Base-by-base conservation (phyloP, 2,113 vertebrate species). In the Antechinus stuartii region DNA sequence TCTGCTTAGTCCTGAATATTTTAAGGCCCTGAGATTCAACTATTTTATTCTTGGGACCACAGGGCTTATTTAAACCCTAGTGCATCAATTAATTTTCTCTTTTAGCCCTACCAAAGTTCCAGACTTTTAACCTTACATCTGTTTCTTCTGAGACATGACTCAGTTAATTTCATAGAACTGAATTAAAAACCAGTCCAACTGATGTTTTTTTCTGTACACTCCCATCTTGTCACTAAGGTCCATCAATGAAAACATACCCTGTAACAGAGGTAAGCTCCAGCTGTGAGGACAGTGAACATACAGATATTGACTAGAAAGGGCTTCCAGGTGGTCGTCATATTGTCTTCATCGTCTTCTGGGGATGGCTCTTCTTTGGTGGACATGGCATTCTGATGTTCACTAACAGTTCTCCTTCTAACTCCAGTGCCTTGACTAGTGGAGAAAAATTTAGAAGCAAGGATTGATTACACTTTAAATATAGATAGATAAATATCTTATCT, bases 1-100 rank as follows among this genome's bases (percentile, higher is more conserved):
- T 98, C 98, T 98, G 98, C 98, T 99, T 98, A 98, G 98, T 99
- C 99, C 99, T 99, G 99, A 99, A 99, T 99, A 99, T 98, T 98
- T 98, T 98, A 98, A 99, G 99, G 99, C 99, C 99, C 99, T 99
- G 99, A 99, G 99, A 99, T 98, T 99, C 98, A 98, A 98, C 98
- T 98, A 98, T 97, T 98, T 98, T 98, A 96, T 99, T 97, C 98
- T 97, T 99, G 98, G 99, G 98, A 98, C 98, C 98, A 98, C 97
- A 98, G 99, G 99, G 98, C 98, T 98, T 96, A 97, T 97, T 93
- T 92, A 98, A 98, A 98, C 98, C 98, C 98, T 98, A 98, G 98
- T 96, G 98, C 98, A 98, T 96, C 97, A 95, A 97, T 61, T 92
- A 91, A 35, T 97, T 97, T 96, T 97, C 95, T 98, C 97, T 93